Evolutionary conservation across 2,888 invertebrate genomes (phyloP), one percentile per base, ranked within the genome.

Genomic region (Aethes cnicana): DNA sequence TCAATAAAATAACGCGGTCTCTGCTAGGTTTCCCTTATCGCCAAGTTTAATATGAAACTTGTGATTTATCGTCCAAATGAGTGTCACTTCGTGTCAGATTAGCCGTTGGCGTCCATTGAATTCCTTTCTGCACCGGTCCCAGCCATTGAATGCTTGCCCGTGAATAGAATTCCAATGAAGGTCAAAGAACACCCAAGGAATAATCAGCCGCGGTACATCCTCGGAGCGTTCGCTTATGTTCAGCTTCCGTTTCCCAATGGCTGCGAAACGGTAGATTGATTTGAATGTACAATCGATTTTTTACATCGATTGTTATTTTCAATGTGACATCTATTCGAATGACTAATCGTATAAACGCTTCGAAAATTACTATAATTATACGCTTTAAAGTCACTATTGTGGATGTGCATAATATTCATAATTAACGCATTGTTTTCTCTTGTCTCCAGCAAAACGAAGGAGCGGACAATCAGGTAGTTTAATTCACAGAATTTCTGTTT

Each of bases 381-480:
- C 11, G 26, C 8, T 26, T 7, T 36, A 36, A 39, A 1, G 2
- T 5, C 16, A 12, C 14, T 39, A 39, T 11, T 17, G 32, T 7
- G 16, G 30, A 21, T 11, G 25, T 33, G 21, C 1, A 9, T 33
- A 33, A 46, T 46, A 32, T 16, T 32, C 9, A 33, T 46, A 46
- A 52, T 39, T 46, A 65, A 67, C 60, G 57, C 59, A 68, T 70
- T 73, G 67, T 81, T 83, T 82, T 85, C 74, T 83, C 71, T 85
- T 84, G 77, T 81, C 83, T 74, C 68, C 82, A 89, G 88, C 84
- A 81, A 59, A 83, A 85, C 81, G 79, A 81, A 82, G 87, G 85
- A 82, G 80, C 85, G 64, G 87, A 86, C 69, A 86, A 86, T 81
- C 87, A 89, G 88, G 88, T 89, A 83, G 69, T 39, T 58, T 32